Evolutionary conservation across 2,888 invertebrate genomes (phyloP), one percentile per base, ranked within the genome.

Genomic region (Syritta pipiens): DNA sequence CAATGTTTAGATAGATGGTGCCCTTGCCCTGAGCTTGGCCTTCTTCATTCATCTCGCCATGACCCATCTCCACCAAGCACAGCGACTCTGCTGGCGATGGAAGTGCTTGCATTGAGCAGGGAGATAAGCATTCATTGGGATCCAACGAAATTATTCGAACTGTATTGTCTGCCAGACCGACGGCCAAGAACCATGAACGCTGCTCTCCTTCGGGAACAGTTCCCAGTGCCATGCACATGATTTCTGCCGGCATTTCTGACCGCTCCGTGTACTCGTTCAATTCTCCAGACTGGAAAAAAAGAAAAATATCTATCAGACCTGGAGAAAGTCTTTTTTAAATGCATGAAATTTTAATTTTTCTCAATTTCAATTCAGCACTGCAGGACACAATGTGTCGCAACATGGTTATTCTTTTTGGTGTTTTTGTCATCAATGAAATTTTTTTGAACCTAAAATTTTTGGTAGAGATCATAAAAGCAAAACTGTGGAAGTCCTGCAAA

Each of bases 251-350:
- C 93, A 99, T 94, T 86, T 98, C 97, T 85, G 98, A 97, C 6
- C 98, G 92, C 87, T 99, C 98, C 5, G 97, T 98, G 88, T 98
- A 99, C 88, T 99, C 99, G 89, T 99, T 98, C 51, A 99, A 90
- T 88, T 98, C 97, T 0, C 99, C 99, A 83, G 97, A 96, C 97
- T 98, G 88, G 42, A 91, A 91, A 83, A 82, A 12, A 12, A 82
- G 19, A 62, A 6, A 22, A 40, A 17, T 22, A 14, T 0, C 10
- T 1, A 0, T 28, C n/a, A 9, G 1, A 10, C 35, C 0, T 3
- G 14, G 1, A 4, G 0, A 0, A 0, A 12, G 10, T n/a, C 1
- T 5, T 0, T 4, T 26, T 2, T 4, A 7, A 17, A 65, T 26
- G n/a, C 19, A 49, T 7, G 7, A 22, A 44, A 35, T 4, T 68